Base-by-base conservation (phyloP, 2,113 vertebrate genomes). In the Megaceryle torquata region DNA sequence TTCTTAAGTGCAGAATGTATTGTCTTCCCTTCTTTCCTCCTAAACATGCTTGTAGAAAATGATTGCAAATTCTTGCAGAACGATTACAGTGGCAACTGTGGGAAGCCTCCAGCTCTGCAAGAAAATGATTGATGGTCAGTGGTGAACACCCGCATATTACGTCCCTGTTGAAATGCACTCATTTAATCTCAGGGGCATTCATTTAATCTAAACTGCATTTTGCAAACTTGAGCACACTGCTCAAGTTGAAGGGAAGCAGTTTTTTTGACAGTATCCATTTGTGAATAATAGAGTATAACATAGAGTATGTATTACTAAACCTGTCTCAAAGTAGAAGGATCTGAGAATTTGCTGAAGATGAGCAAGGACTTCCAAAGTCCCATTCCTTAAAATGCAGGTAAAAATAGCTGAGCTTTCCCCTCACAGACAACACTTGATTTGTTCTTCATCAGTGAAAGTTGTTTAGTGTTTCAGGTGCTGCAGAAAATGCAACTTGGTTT, bases 181-280 rank as follows among this genome's bases (percentile, higher is more conserved):
- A 31, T 74, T 91, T 74, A 37, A 50, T 92, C 95, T 92, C 94
- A 61, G 75, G 78, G 91, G 80, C 43, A 71, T 89, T 89, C 50
- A 46, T 91, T 96, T 84, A 86, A 95, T 92, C 84, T 74, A 43
- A 95, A 82, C 61, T 67, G 57, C n/a, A 6, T 92, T 94, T 92
- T 93, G 81, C 86, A 94, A 93, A 93, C 80, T 87, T 24, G 54
- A 68, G 41, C 63, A 90, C 22, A 2, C 76, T 53, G 72, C 80
- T 95, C 35, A 76, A 51, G 70, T 9, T 86, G 92, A 89, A 95
- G 80, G 84, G 48, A 72, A 72, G 61, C 10, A 35, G 64, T 1
- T 3, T 50, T 88, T 92, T 82, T 76, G 59, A 77, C 82, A 85
- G 41, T 18, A 54, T 80, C 81, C n/a, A 77, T 94, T 95, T 97